Evolutionary conservation across 2,888 invertebrate genomes (phyloP).

Genomic region (Hirtodrosophila trivittata): DNA sequence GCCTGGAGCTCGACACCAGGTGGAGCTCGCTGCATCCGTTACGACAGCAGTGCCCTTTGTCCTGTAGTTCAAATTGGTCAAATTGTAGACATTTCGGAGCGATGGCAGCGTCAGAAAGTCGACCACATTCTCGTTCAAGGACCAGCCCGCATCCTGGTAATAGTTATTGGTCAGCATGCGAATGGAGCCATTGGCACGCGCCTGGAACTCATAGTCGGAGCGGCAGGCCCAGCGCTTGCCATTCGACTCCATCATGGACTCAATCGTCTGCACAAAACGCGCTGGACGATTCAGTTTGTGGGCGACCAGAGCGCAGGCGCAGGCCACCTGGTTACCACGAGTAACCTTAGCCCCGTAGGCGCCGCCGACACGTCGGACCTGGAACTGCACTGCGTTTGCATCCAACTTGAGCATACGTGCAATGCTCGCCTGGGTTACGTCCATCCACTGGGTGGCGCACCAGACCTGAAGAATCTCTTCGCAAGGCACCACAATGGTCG

Average conservation of each 20-base stretch:
- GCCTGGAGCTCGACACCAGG: constrained; percentile 88
- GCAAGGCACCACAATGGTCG: constrained; percentile 87
- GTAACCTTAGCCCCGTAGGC: constrained; percentile 91
- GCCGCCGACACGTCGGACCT: constrained; percentile 90
- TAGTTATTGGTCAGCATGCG: constrained; percentile 86
- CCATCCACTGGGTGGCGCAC: constrained; percentile 87
- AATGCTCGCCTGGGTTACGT: constrained; percentile 86
- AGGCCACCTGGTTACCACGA: constrained; percentile 86
- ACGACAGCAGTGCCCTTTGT: constrained; percentile 86
- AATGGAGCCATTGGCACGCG: constrained; percentile 87
- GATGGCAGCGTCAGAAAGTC: constrained; percentile 68
- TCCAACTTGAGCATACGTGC: constrained; percentile 84
- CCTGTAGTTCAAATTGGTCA: constrained; percentile 86
- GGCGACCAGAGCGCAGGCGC: constrained; percentile 89
- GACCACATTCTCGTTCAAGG: constrained; percentile 85
- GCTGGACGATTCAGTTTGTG: constrained; percentile 86
- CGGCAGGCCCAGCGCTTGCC: constrained; percentile 88
- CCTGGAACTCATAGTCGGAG: constrained; percentile 88
- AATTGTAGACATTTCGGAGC: constrained; percentile 87
- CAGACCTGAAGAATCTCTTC: constrained; percentile 90
- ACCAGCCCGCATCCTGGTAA: constrained; percentile 86
- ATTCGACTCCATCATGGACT: constrained; percentile 88
- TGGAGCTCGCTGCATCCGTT: constrained; percentile 89
- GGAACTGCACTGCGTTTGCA: constrained; percentile 88
- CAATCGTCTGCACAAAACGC: constrained; percentile 88